phyloP scores from a whole-genome alignment of 2,113 vertebrate species.

The Lampris incognitus region DNA sequence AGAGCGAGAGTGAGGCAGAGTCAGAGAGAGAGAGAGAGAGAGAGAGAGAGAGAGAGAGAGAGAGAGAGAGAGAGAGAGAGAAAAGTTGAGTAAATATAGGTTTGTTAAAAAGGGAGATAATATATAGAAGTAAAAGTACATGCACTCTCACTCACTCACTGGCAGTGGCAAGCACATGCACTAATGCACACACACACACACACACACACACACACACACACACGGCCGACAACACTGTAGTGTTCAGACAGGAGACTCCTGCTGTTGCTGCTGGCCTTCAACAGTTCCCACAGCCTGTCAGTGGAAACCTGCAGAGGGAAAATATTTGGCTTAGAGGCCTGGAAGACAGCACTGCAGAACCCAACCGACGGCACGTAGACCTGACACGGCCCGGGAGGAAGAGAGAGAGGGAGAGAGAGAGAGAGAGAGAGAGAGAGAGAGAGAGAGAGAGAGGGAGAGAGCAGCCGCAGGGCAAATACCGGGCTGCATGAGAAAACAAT shows the following conservation, averaged over 20 bases:
- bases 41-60: no score
- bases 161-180: neutral
- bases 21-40: neutral
- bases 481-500: constrained; percentile 40
- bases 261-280: constrained; percentile 47
- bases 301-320: constrained; percentile 79
- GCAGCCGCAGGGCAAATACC: constrained; percentile 55
- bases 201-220: neutral
- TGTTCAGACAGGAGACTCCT: constrained; percentile 56
- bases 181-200: neutral
- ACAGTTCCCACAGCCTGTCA: constrained; percentile 78
- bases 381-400: constrained; percentile 36
- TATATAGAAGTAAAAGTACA: no score
- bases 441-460: constrained; percentile 22
- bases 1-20: no score
- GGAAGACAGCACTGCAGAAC: constrained; percentile 61
- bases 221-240: neutral
- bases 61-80: no score
- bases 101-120: no score
- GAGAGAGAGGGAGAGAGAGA: constrained; percentile 44
- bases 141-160: no score
- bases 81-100: no score
- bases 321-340: constrained; percentile 78
- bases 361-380: constrained; percentile 62
- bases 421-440: constrained; percentile 28